These are phyloP conservation scores for Plotosus lineatus DNA, from an alignment of 2,113 vertebrate species.

Conservation along the genomic window DNA sequence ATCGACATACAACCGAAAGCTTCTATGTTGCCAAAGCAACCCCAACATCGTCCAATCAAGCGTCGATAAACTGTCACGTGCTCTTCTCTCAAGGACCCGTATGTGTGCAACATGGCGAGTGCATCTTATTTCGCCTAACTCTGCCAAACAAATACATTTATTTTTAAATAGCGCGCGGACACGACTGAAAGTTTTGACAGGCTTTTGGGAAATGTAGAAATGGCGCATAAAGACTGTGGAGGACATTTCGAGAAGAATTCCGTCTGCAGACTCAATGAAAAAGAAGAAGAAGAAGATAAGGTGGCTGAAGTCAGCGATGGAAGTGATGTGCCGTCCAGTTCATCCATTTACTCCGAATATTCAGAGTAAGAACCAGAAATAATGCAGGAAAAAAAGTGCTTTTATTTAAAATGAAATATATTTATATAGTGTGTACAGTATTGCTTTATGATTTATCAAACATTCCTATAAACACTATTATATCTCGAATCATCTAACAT, in stretches of 20 bases:
- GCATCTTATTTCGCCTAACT: background rate
- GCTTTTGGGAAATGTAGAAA: slow-evolving; percentile 23
- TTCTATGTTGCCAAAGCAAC: slow-evolving; percentile 70
- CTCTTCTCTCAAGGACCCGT: background rate
- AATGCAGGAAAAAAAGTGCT: background rate
- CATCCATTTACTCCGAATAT: slow-evolving; percentile 59
- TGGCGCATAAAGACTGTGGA: slow-evolving; percentile 41
- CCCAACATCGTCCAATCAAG: slow-evolving; percentile 59
- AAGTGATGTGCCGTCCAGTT: slow-evolving; percentile 54
- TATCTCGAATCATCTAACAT: too few species aligned
- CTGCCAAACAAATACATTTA: background rate
- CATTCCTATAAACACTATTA: background rate
- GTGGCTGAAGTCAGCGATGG: slow-evolving; percentile 14
- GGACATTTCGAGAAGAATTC: background rate
- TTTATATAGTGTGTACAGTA: background rate
- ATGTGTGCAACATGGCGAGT: slow-evolving; percentile 64
- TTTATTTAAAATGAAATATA: background rate
- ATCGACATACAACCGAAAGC: slow-evolving; percentile 48
- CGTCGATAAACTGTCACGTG: slow-evolving; percentile 56
- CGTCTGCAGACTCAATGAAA: background rate
- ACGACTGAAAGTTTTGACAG: background rate
- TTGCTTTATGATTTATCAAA: too few species aligned
- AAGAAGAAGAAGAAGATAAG: slow-evolving; percentile 26
- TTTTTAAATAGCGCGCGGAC: background rate
- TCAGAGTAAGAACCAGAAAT: slow-evolving; percentile 65